Base-by-base conservation (phyloP, 2,888 invertebrate genomes). In the Malacosoma neustria region DNA sequence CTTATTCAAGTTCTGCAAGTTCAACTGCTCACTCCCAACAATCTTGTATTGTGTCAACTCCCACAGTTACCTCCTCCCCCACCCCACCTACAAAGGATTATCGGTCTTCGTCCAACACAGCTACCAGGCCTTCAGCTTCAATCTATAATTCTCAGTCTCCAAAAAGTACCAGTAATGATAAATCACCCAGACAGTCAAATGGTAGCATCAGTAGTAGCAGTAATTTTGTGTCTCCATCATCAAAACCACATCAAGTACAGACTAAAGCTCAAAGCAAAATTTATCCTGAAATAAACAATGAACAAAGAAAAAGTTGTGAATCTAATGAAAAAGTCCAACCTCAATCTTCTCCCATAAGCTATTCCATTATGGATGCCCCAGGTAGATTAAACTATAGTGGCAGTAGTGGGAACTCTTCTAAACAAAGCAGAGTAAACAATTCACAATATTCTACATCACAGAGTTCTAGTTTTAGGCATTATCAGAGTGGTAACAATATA, bases 261-360 rank as follows among this genome's bases (percentile, higher is more conserved):
- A 91, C 92, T 43, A 93, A 93, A 77, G 91, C 92, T 48, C 92
- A 93, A 79, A 88, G 91, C 51, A 93, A 93, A 84, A 89, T 91
- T 54, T 93, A 93, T 71, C 91, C 92, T 38, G 93, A 93, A 59
- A 56, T 92, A 49, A 84, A 46, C 51, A 72, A 60, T 58, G 88
- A 72, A 65, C 87, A 73, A 70, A 85, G 68, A 70, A 87, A 66
- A 85, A 88, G 52, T 87, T 90, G 74, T 87, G 87, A 69, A 61
- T 76, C 72, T 68, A 76, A 81, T 67, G 87, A 86, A 43, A 84
- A 82, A 62, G 42, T 72, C 37, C 87, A 86, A 57, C 82, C 87
- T 36, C 90, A 92, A 54, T 92, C 91, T 11, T 92, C 92, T 11
- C 92, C 92, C 5, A 92, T 92, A 49, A 92, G 92, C 71, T 93